Base-by-base conservation (phyloP, 2,797 vertebrate species). In the Crenuchus spilurus region DNA sequence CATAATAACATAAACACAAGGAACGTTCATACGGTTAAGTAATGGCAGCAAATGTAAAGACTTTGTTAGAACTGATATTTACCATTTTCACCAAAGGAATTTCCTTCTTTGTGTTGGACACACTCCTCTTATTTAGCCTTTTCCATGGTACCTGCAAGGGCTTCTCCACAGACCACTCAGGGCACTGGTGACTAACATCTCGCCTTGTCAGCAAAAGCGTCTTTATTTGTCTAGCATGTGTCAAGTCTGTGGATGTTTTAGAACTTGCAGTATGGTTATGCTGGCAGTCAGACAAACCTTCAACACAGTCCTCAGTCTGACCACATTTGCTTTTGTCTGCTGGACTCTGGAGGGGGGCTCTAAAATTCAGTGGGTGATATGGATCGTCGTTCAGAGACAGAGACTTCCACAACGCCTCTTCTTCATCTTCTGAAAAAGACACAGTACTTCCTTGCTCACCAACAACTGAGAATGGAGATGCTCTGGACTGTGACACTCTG, bases 311-410 rank as follows among this genome's bases (percentile, higher is more conserved):
- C 35, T 62, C 31, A 3, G 18, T 18, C 20, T 16, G 18, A 33
- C 31, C 1, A 20, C 39, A 37, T 42, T 69, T 24, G 44, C 26
- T 48, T 2, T 30, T 26, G n/a, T 60, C 48, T 16, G 55, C 37
- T 52, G 37, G 85, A 71, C 80, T 89, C 64, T 83, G 83, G 26
- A 91, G 81, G 41, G 82, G 80, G 66, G 89, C 90, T 74, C 85
- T 80, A 37, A 94, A 94, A 83, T 92, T 92, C 20, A 94, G 78
- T 0, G 92, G 93, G 80, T 94, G 92, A 69, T 91, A 93, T 0
- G 92, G 92, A 82, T 94, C 92, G 0, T 89, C 64, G 2, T 72
- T 84, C 35, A 51, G 75, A 48, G 77, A 64, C 10, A 94, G 87
- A 9, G 86, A 87, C 16, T 78, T 86, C 92, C 92, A 94, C 41